phyloP scores from a whole-genome alignment of 1,140 invertebrate genomes.

The Drosophila auraria region DNA sequence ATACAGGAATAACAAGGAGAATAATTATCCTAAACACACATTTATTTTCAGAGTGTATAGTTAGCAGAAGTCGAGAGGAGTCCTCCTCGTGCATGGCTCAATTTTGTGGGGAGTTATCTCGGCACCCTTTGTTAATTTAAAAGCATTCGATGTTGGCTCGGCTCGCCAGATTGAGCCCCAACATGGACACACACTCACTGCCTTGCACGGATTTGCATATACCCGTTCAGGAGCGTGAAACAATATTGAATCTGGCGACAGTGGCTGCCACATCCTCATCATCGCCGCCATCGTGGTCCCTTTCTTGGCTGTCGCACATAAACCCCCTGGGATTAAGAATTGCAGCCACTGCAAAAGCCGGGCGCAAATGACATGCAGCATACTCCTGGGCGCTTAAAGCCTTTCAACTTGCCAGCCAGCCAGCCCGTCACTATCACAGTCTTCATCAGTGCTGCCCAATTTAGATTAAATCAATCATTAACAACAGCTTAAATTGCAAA shows the following conservation, averaged over 20 bases:
- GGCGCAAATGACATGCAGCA: conserved; percentile 26
- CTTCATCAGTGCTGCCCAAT: conserved; percentile 11
- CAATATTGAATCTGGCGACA: conserved; percentile 71
- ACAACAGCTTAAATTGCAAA: neutral
- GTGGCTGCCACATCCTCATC: conserved; percentile 5
- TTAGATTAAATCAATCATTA: conserved; percentile 4
- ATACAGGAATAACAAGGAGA: too few species aligned
- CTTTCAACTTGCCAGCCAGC: conserved; percentile 13
- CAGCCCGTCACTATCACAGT: conserved; percentile 6
- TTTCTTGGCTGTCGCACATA: conserved; percentile 52
- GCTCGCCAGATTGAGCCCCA: conserved; percentile 13
- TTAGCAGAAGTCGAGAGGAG: neutral
- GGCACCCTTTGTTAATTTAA: conserved; percentile 26
- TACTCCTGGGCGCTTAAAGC: conserved; percentile 52
- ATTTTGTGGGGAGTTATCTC: conserved; percentile 10
- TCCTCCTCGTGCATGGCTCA: neutral
- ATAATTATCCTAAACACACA: neutral
- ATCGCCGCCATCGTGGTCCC: conserved; percentile 38
- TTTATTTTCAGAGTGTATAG: conserved; percentile 3
- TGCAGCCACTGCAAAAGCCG: conserved; percentile 43
- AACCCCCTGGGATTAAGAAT: conserved; percentile 63
- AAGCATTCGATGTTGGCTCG: conserved; percentile 23
- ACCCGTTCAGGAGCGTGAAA: conserved; percentile 52
- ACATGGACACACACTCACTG: conserved; percentile 33
- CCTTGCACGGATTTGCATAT: conserved; percentile 59